These are phyloP conservation scores for Solea solea DNA, from an alignment of 2,113 vertebrate species.

Conservation along the genomic window DNA sequence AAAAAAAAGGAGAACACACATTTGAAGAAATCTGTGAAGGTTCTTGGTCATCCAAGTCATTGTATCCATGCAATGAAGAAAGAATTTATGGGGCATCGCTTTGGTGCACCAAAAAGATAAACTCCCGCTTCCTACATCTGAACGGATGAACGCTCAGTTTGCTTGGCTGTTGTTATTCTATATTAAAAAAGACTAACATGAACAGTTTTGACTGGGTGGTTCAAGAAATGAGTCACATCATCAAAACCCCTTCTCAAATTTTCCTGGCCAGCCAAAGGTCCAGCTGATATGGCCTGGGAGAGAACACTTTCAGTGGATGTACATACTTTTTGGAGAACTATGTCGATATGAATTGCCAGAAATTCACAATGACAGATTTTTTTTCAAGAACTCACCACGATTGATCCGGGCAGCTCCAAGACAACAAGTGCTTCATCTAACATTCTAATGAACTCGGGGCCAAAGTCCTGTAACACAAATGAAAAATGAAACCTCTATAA, in stretches of 20 bases:
- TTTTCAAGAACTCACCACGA: conserved; percentile 81
- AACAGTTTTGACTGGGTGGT: neutral
- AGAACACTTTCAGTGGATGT: no score
- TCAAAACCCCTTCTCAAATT: neutral
- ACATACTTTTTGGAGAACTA: no score
- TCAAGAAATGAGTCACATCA: neutral
- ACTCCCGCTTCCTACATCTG: neutral
- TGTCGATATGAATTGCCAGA: neutral
- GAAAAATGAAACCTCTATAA: neutral
- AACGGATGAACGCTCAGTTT: neutral
- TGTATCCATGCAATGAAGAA: no score
- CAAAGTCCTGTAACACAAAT: conserved; percentile 76
- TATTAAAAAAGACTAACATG: neutral
- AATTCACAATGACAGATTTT: neutral
- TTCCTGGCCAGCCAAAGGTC: neutral
- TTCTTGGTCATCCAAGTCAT: no score
- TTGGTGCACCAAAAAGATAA: neutral
- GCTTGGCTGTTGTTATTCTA: neutral
- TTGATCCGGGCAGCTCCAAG: conserved; percentile 87
- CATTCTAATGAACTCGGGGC: conserved; percentile 86
- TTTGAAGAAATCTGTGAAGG: neutral
- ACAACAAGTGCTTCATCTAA: conserved; percentile 82
- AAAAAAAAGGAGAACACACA: neutral
- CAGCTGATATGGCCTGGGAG: neutral
- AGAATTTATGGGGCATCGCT: neutral